Base-by-base conservation (phyloP, 1,140 invertebrate species). In the Dolichoris vasculosae region DNA sequence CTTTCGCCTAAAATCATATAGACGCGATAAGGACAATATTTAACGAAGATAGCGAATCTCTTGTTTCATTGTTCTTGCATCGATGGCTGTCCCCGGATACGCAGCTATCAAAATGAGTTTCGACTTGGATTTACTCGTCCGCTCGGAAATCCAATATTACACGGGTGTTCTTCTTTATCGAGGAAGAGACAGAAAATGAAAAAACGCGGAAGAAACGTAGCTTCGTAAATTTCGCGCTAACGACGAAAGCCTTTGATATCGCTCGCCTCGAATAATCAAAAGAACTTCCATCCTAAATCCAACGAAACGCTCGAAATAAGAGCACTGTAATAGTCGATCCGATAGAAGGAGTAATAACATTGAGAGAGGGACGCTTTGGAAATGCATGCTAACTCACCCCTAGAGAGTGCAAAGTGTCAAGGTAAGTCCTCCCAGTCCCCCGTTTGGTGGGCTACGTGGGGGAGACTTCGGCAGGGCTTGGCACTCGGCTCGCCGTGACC, bases 401-500 rank as follows among this genome's bases (percentile, higher is more conserved):
- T 11, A 64, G n/a, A 26, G 51, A 64, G 23, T 38, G 43, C 15
- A 81, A 81, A 32, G 43, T 69, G 79, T 64, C 38, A 82, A 51
- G 79, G 64, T 71, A 71, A 71, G 64, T 64, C 64, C 67, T 32
- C 13, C 26, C n/a, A 6, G 26, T 59, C 55, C 23, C 23, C 20
- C 48, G 48, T 15, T 8, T 2, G 11, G 48, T 17, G 48, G 48
- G 11, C 48, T 26, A 20, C 55, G 23, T 13, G 55, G 15, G 51
- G 35, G 67, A 32, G 71, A 67, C 86, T 64, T 75, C 23, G 76
- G 51, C 30, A 1, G 35, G 80, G 83, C 85, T 48, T 43, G 86
- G 67, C 80, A 40, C 64, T 63, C 38, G 69, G 38, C 38, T 73
- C 59, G 26, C 38, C 59, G 13, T 30, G 78, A 64, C 84, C 87